Conservation (phyloP, 2,113 vertebrate species). For the Capricornis sumatraensis region DNA sequence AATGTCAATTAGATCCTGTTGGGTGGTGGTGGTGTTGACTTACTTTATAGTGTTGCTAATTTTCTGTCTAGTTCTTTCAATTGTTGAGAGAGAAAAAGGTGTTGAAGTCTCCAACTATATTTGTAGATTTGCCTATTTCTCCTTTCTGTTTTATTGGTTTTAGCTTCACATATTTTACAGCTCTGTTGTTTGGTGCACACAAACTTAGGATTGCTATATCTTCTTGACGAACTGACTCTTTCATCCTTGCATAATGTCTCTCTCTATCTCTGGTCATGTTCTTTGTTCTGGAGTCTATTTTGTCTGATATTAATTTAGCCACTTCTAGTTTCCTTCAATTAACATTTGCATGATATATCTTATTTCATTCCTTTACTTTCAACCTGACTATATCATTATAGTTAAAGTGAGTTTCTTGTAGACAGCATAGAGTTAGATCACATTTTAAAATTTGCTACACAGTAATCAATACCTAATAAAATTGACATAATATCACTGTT, state of each 20-base stretch:
- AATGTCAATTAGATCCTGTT: not conserved
- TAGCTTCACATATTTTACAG: not conserved
- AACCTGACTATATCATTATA: not conserved
- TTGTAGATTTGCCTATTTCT: not conserved
- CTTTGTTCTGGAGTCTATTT: slow-evolving; percentile 31
- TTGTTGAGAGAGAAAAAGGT: not conserved
- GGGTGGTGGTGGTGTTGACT: not conserved
- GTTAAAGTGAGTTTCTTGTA: not conserved
- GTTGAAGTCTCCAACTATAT: not conserved
- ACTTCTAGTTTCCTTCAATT: not conserved
- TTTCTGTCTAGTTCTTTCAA: not conserved
- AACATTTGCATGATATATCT: not conserved
- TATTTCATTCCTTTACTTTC: not conserved
- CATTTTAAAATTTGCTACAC: not conserved
- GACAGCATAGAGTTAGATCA: not conserved
- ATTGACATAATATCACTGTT: slow-evolving; percentile 39
- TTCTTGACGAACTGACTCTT: not conserved
- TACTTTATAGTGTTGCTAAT: not conserved
- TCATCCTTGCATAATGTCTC: not conserved
- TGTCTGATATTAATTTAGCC: not conserved
- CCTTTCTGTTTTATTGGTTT: not conserved
- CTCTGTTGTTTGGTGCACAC: not conserved
- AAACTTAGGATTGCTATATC: not conserved
- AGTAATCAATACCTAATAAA: not conserved
- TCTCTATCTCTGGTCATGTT: not conserved